A percentile compares a stretch with the other conserved stretches of the same genome.
Evolutionary conservation across 2,113 vertebrate genomes (phyloP).

Genomic region (Eulemur macaco): DNA sequence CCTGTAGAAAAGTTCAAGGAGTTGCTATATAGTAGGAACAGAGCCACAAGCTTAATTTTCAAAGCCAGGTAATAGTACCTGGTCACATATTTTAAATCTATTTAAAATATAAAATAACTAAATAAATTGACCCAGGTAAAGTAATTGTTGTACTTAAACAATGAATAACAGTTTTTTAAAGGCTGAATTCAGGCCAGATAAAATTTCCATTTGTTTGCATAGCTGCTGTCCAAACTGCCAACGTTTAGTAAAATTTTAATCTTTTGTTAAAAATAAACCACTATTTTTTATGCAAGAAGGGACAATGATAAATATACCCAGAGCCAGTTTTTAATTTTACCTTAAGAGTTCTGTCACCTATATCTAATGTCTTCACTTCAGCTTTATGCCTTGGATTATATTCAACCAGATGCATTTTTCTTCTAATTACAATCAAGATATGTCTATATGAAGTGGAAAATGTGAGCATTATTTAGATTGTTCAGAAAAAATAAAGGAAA

Average conservation of each 20-base stretch:
- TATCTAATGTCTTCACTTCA: slow-evolving; percentile 61
- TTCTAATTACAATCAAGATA: slow-evolving; percentile 45
- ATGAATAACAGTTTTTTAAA: slow-evolving; percentile 56
- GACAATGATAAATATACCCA: slow-evolving; percentile 68
- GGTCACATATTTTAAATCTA: slow-evolving; percentile 75
- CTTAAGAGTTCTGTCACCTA: slow-evolving; percentile 54
- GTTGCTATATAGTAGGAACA: slow-evolving; percentile 68
- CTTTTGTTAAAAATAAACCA: slow-evolving; percentile 74
- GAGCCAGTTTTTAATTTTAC: slow-evolving; percentile 62
- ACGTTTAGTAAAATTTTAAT: slow-evolving; percentile 69
- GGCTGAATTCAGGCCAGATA: slow-evolving; percentile 58
- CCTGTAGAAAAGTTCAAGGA: slow-evolving; percentile 74
- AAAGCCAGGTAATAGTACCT: slow-evolving; percentile 75
- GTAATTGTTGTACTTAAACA: slow-evolving; percentile 54
- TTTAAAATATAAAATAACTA: slow-evolving; percentile 72
- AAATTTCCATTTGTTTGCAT: slow-evolving; percentile 69
- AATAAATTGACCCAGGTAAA: slow-evolving; percentile 72
- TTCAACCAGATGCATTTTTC: slow-evolving; percentile 34
- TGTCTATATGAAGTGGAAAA: slow-evolving; percentile 44
- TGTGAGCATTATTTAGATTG: slow-evolving; percentile 46
- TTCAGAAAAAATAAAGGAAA: background rate
- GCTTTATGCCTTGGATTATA: slow-evolving; percentile 48
- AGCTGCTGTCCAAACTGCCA: slow-evolving; percentile 63
- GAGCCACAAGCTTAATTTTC: slow-evolving; percentile 76
- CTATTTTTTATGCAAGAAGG: slow-evolving; percentile 52